Evolutionary conservation across 2,113 vertebrate species (phyloP), one percentile per base, ranked within the genome.

Genomic region (Uria aalge): DNA sequence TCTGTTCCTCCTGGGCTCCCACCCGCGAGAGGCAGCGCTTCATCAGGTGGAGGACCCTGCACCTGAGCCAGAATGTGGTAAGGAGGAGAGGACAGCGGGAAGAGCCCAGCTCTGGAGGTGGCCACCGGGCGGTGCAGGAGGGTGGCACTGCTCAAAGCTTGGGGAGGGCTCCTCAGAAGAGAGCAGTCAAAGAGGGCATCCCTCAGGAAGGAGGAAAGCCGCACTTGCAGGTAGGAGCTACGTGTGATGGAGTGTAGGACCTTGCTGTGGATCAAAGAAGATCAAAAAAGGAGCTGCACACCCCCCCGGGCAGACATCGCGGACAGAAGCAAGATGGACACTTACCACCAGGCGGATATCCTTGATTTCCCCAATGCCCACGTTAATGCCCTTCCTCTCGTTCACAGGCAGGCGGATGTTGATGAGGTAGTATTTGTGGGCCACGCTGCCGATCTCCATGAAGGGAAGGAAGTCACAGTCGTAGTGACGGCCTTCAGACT

Each of bases 361-460:
- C 94, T 98, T 99, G 95, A 99, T 99, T 92, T 99, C 99, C 7
- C 99, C 99, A 2, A 99, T 99, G 56, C 99, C 99, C 74, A 99
- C 98, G 7, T 99, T 99, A 68, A 99, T 94, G 87, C 98, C 99
- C 96, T 99, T 99, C 84, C 98, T 98, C 77, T 99, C 99, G 10
- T 98, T 99, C 52, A 99, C 99, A 3, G 99, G 99, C 47, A 99
- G 98, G 8, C 99, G 98, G 94, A 99, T 99, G 97, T 99, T 99
- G 88, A 99, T 97, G 50, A 99, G 99, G 89, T 99, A 99, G 96
- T 98, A 99, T 76, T 99, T 99, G 94, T 99, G 99, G 36, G 99
- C 98, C 86, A 99, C 99, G 2, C 98, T 99, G 52, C 99, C 99
- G 0, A 99, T 96, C 97, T 99, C 99, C 99, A 99, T 99, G 97